These are phyloP conservation scores for Chloroceryle amazona DNA, from an alignment of 2,797 vertebrate genomes.

Conservation along the genomic window DNA sequence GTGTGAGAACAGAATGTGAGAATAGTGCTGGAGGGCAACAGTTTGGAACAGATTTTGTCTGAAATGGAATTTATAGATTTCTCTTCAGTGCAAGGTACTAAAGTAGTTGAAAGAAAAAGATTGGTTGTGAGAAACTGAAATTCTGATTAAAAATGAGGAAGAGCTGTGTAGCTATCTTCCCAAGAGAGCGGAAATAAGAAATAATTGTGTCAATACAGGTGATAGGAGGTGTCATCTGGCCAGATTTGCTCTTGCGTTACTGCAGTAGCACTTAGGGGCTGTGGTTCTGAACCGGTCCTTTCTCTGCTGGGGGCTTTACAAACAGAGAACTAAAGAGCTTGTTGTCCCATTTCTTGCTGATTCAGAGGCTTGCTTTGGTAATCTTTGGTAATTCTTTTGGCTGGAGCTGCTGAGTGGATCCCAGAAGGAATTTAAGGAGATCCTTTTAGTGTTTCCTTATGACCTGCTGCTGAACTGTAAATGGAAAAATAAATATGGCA, in stretches of 20 bases:
- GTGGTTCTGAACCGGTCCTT: background rate
- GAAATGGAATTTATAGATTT: constrained; percentile 66
- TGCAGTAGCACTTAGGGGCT: background rate
- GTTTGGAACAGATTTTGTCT: constrained; percentile 17
- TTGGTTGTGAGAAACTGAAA: background rate
- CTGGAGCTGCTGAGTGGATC: background rate
- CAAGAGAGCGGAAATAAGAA: background rate
- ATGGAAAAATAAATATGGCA: background rate
- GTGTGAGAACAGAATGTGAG: constrained; percentile 62
- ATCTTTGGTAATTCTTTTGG: background rate
- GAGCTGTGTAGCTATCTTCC: background rate
- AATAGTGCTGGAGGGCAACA: constrained; percentile 40
- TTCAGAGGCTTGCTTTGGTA: background rate
- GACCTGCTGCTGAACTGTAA: background rate
- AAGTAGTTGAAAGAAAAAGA: constrained; percentile 31
- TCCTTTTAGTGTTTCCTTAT: background rate
- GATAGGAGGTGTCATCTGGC: background rate
- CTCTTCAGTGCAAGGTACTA: constrained; percentile 13
- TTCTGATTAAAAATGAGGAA: constrained; percentile 3
- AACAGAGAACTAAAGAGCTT: background rate
- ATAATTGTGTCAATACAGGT: background rate
- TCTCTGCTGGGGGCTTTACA: background rate
- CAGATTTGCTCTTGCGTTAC: background rate
- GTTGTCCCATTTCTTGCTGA: background rate
- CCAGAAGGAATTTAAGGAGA: background rate